These are phyloP conservation scores for Lumbricus terrestris DNA, from an alignment of 2,888 invertebrate species.

Conservation along the genomic window DNA sequence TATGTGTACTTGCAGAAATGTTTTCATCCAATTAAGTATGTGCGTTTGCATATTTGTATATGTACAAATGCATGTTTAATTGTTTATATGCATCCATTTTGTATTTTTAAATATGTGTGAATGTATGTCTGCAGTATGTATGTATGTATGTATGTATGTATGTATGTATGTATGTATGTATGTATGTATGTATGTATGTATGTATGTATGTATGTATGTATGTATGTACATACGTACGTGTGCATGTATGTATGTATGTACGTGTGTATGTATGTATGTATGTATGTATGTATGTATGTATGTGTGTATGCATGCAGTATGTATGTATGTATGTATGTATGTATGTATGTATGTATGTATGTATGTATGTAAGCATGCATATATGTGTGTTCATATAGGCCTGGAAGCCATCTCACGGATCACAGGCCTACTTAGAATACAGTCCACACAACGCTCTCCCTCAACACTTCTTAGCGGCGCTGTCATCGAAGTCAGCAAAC, in stretches of 20 bases:
- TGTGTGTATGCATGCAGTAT: background rate
- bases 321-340: background rate
- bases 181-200: background rate
- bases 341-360: constrained; percentile 7
- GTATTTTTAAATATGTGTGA: too few relatives aligned
- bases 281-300: background rate
- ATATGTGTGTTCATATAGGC: background rate
- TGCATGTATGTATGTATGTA: too few relatives aligned
- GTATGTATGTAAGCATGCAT: background rate
- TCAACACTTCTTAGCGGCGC: background rate
- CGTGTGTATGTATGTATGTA: background rate
- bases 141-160: background rate
- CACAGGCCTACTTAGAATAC: background rate
- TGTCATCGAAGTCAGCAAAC: background rate
- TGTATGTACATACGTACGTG: too few relatives aligned
- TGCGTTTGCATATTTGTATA: background rate
- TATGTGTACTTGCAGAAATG: background rate
- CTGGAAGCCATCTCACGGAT: background rate
- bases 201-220: too few relatives aligned
- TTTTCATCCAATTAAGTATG: background rate
- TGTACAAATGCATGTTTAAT: too few relatives aligned
- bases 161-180: background rate
- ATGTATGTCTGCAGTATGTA: too few relatives aligned
- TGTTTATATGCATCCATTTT: too few relatives aligned
- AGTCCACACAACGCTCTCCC: background rate